A percentile compares a stretch with the other conserved stretches of the same genome.
Conservation (phyloP, 2,113 vertebrate species). For the Scatophagus argus region DNA sequence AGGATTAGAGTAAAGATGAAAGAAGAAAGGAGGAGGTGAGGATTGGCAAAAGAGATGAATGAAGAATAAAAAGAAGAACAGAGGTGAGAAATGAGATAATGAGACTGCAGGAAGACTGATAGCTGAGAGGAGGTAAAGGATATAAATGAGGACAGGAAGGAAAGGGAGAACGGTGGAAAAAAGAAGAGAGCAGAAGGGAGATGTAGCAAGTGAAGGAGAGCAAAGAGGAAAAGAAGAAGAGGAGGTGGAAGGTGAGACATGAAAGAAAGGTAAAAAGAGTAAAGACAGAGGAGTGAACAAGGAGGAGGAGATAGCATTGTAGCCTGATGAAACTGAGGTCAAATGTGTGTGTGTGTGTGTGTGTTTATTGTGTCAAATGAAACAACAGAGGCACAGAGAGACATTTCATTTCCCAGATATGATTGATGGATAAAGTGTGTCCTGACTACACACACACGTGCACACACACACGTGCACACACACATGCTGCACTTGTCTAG, state of each 20-base stretch:
- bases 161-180: neutral
- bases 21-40: neutral
- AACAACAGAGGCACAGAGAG: constrained; percentile 53
- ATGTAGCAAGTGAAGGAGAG: neutral
- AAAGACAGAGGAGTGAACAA: neutral
- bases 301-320: constrained; percentile 27
- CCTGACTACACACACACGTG: constrained; percentile 15
- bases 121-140: neutral
- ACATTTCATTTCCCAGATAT: constrained; percentile 72
- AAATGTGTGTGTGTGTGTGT: constrained; percentile 38
- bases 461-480: constrained; percentile 13
- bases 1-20: neutral
- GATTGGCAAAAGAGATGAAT: neutral
- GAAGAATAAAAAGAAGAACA: neutral
- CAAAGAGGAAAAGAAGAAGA: neutral
- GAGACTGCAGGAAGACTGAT: neutral
- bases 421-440: constrained; percentile 70
- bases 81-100: neutral
- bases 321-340: constrained; percentile 62
- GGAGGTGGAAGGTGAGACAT: neutral
- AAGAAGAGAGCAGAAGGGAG: too few species aligned
- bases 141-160: neutral
- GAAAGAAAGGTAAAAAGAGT: neutral
- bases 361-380: constrained; percentile 57
- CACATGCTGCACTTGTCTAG: constrained; percentile 7